Conservation (phyloP, 1,140 invertebrate genomes). For the Caenorhabditis remanei region DNA sequence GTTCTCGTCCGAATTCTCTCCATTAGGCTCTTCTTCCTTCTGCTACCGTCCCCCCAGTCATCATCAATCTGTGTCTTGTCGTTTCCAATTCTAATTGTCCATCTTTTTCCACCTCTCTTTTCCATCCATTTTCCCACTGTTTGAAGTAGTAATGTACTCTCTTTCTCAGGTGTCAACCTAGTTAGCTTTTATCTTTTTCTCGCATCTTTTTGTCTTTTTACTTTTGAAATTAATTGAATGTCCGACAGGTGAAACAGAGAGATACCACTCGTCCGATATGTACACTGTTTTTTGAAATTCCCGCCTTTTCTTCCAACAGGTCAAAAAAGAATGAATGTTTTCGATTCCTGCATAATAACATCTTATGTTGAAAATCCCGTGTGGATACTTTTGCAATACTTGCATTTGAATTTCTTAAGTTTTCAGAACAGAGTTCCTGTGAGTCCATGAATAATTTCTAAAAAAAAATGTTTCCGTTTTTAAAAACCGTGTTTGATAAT, state of each 20-base stretch:
- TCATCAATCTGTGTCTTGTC: conserved; percentile 42
- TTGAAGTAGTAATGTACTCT: conserved; percentile 47
- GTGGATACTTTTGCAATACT: not conserved
- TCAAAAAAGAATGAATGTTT: not conserved
- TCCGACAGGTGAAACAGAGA: too few species aligned
- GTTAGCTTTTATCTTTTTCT: conserved; percentile 47
- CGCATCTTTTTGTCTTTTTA: conserved; percentile 25
- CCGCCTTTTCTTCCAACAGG: not conserved
- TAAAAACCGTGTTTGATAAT: too few species aligned
- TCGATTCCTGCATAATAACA: conserved; percentile 10
- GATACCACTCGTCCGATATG: too few species aligned
- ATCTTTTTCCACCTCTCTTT: not conserved
- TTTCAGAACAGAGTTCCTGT: not conserved
- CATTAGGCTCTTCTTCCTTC: not conserved
- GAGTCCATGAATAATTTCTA: too few species aligned
- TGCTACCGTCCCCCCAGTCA: not conserved
- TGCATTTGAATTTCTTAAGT: not conserved
- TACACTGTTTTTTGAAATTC: too few species aligned
- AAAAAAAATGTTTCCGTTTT: not conserved
- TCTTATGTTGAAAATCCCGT: not conserved
- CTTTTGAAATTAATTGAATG: not conserved
- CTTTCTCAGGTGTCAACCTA: conserved; percentile 37
- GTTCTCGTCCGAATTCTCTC: not conserved
- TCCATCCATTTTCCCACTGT: conserved; percentile 29
- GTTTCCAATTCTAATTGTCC: not conserved